Percentiles rank a stretch among this genome's conserved stretches.
phyloP scores from a whole-genome alignment of 2,888 invertebrate species.

The Tiliacea aurago region DNA sequence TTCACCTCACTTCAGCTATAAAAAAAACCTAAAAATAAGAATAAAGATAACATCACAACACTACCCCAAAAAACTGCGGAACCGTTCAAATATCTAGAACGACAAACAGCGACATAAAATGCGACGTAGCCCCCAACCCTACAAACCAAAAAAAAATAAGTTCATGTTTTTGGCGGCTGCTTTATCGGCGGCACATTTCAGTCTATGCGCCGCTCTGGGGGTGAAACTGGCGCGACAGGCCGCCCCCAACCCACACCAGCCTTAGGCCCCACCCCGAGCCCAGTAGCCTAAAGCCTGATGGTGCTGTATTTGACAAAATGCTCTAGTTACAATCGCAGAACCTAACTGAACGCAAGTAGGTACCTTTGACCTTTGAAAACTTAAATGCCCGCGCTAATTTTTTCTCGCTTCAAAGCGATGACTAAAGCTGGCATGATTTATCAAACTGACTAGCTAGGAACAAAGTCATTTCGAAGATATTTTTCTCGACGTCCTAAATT shows the following conservation, averaged over 20 bases:
- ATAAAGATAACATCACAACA: conserved; percentile 46
- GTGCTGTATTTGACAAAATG: conserved; percentile 74
- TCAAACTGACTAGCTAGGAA: conserved; percentile 61
- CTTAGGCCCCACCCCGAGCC: conserved; percentile 55
- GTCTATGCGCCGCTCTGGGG: conserved; percentile 74
- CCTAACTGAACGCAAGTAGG: conserved; percentile 63
- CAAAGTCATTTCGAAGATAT: conserved; percentile 62
- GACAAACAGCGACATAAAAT: conserved; percentile 57
- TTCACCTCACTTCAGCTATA: too few relatives aligned
- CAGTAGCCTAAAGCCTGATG: conserved; percentile 69
- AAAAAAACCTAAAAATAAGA: neutral
- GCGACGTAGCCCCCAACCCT: conserved; percentile 46
- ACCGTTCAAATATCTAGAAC: conserved; percentile 57
- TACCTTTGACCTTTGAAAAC: conserved; percentile 70
- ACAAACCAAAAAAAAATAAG: conserved; percentile 68
- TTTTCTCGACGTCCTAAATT: conserved; percentile 58
- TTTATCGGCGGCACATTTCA: conserved; percentile 79
- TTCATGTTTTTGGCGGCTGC: conserved; percentile 75
- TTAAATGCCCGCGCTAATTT: conserved; percentile 64
- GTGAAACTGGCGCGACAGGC: conserved; percentile 71
- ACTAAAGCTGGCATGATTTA: conserved; percentile 68
- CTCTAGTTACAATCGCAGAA: conserved; percentile 66
- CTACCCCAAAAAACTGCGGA: conserved; percentile 37
- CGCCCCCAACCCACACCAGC: conserved; percentile 60
- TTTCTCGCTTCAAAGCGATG: conserved; percentile 71